phyloP scores from a whole-genome alignment of 2,113 vertebrate species.

The Excalfactoria chinensis region DNA sequence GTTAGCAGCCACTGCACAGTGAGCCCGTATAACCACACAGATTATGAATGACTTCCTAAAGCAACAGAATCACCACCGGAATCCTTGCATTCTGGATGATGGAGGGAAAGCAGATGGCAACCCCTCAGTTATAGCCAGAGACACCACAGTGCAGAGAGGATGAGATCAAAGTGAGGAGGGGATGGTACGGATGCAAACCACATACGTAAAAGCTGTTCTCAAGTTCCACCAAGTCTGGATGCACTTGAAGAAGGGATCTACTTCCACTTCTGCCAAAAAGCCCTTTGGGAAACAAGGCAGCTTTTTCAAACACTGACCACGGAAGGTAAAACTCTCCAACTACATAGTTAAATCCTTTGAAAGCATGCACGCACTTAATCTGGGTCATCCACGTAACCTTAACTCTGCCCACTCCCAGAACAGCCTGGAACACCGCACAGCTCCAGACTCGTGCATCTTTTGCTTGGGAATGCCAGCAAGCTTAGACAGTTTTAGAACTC shows the following conservation, averaged over 20 bases:
- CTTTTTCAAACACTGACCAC: slow-evolving; percentile 63
- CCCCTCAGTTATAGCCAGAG: background rate
- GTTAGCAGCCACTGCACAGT: background rate
- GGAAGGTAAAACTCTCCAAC: slow-evolving; percentile 63
- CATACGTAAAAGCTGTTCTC: slow-evolving; percentile 46
- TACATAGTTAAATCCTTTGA: slow-evolving; percentile 45
- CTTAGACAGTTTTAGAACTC: slow-evolving; percentile 60
- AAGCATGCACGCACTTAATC: background rate
- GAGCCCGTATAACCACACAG: background rate
- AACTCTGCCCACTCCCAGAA: slow-evolving; percentile 45
- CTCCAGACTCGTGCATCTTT: background rate
- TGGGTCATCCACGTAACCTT: slow-evolving; percentile 38
- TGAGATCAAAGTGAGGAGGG: slow-evolving; percentile 42
- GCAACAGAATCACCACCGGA: background rate
- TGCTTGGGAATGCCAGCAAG: slow-evolving; percentile 36
- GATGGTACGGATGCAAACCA: slow-evolving; percentile 42
- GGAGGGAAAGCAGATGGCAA: background rate
- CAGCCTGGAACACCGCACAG: background rate
- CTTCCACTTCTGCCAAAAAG: slow-evolving; percentile 58
- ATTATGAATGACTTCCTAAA: slow-evolving; percentile 19
- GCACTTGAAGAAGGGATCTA: slow-evolving; percentile 57
- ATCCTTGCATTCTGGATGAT: background rate
- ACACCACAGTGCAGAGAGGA: background rate
- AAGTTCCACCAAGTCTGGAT: slow-evolving; percentile 61
- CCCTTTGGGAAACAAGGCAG: slow-evolving; percentile 58